Evolutionary conservation across 2,113 vertebrate species (phyloP).

Genomic region (Piaya cayana): DNA sequence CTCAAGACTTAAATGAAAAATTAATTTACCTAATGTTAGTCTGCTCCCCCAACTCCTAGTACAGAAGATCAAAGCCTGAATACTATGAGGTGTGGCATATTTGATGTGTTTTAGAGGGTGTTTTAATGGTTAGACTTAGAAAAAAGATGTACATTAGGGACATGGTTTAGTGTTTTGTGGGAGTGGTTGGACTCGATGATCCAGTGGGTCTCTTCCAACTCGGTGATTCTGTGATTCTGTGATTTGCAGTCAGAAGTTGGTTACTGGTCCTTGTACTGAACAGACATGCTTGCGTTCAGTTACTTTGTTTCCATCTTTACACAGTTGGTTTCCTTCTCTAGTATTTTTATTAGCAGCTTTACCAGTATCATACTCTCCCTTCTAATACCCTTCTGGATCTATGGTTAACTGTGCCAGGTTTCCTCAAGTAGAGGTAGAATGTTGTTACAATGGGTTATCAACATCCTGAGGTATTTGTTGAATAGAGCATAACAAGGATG

Average conservation of each 20-base stretch:
- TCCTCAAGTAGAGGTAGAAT: not conserved
- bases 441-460: not conserved
- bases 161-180: too few relatives aligned
- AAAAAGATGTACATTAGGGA: not conserved
- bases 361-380: not conserved
- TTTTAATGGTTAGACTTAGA: not conserved
- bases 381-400: not conserved
- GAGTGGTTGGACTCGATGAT: too few relatives aligned
- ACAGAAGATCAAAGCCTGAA: not conserved
- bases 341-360: not conserved
- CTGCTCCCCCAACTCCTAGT: not conserved
- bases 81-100: not conserved
- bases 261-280: not conserved
- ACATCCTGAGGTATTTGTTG: not conserved
- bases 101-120: not conserved
- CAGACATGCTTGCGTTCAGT: not conserved
- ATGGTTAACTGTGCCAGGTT: fast-evolving
- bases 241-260: not conserved
- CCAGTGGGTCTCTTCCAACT: too few relatives aligned
- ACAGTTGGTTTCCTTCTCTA: not conserved
- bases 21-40: not conserved
- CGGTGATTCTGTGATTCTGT: too few relatives aligned
- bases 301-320: not conserved
- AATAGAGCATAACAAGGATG: fast-evolving
- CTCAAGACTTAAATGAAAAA: not conserved